A percentile compares a stretch with the other conserved stretches of the same genome.
Evolutionary conservation across 2,888 invertebrate genomes (phyloP).

Genomic region (Phyllotreta cruciferae): DNA sequence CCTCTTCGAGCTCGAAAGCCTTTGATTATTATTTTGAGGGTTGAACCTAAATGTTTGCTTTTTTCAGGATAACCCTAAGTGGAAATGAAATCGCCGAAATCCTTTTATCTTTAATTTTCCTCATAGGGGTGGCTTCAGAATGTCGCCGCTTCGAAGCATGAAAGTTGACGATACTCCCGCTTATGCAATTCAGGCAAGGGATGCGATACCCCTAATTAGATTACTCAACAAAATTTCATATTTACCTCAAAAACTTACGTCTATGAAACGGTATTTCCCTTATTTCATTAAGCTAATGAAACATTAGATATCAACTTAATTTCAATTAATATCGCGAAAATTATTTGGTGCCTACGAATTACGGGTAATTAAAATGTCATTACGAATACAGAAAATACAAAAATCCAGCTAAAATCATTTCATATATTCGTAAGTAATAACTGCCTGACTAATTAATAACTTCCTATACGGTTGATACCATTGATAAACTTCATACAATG

Average conservation of each 20-base stretch:
- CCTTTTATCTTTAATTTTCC: constrained; percentile 41
- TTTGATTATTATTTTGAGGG: constrained; percentile 22
- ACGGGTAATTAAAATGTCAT: too few relatives aligned
- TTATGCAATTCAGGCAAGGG: constrained; percentile 1
- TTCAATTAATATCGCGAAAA: too few relatives aligned
- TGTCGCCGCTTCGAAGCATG: constrained; percentile 3
- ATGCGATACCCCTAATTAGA: not conserved
- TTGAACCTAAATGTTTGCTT: constrained; percentile 36
- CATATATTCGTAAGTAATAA: too few relatives aligned
- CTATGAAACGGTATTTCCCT: too few relatives aligned
- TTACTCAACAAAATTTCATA: constrained; percentile 4
- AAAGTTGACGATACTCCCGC: constrained; percentile 4
- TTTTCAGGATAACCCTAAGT: constrained; percentile 46
- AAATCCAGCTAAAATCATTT: too few relatives aligned
- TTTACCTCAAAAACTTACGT: constrained; percentile 1
- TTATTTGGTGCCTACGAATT: too few relatives aligned
- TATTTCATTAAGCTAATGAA: too few relatives aligned
- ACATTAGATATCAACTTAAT: too few relatives aligned
- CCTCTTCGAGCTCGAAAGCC: constrained; percentile 4
- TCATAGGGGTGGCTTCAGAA: constrained; percentile 37
- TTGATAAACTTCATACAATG: too few relatives aligned
- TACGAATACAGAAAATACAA: too few relatives aligned
- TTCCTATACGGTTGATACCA: too few relatives aligned
- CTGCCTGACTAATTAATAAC: too few relatives aligned
- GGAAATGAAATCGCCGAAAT: constrained; percentile 47